phyloP scores from a whole-genome alignment of 2,888 invertebrate species.

The Idaea biselata region DNA sequence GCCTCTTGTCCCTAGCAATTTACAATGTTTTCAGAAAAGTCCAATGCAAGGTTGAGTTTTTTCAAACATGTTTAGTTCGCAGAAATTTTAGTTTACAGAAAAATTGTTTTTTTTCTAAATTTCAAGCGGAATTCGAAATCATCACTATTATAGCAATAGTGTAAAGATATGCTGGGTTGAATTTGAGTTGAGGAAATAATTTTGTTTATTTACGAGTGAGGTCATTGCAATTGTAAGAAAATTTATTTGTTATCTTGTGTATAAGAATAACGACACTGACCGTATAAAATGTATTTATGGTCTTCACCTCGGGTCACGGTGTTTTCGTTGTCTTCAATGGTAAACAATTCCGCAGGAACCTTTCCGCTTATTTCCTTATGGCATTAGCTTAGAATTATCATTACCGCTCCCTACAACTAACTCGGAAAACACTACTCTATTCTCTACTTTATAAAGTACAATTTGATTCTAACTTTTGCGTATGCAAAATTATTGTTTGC shows the following conservation, averaged over 20 bases:
- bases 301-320: conserved; percentile 24
- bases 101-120: too few species aligned
- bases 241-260: not conserved
- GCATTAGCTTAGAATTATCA: conserved; percentile 74
- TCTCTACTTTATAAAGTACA: conserved; percentile 44
- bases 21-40: too few species aligned
- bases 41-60: too few species aligned
- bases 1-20: too few species aligned
- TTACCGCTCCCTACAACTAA: conserved; percentile 48
- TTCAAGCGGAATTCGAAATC: too few species aligned
- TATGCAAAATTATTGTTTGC: conserved; percentile 38
- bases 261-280: not conserved
- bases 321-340: conserved; percentile 36
- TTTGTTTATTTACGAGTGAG: not conserved
- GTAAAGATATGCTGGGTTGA: too few species aligned
- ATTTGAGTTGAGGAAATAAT: not conserved
- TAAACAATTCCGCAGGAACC: conserved; percentile 57
- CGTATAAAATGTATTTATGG: conserved; percentile 22
- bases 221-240: not conserved
- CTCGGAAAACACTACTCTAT: conserved; percentile 42
- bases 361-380: conserved; percentile 63
- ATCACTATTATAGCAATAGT: too few species aligned
- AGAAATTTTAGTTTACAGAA: too few species aligned
- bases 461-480: conserved; percentile 37
- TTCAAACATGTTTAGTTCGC: too few species aligned